Percentiles rank a stretch among this genome's conserved stretches.
Evolutionary conservation across 2,113 vertebrate genomes (phyloP).

Genomic region (Stictonetta naevosa): DNA sequence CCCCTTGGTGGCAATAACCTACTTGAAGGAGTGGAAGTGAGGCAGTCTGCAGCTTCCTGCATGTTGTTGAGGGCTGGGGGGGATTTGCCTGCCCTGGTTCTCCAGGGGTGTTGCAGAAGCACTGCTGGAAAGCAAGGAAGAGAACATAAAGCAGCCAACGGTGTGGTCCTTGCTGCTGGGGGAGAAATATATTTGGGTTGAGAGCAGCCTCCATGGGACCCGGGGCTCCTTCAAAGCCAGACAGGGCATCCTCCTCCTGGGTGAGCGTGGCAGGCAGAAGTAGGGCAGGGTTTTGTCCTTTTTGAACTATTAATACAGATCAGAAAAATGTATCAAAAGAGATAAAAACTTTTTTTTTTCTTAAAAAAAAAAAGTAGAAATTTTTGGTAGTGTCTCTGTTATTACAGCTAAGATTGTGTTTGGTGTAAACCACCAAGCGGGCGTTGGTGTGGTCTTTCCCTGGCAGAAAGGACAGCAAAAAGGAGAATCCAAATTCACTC

Average conservation of each 20-base stretch:
- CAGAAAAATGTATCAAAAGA: neutral
- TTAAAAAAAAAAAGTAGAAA: neutral
- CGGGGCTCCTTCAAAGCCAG: neutral
- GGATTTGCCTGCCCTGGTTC: neutral
- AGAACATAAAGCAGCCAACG: fast-evolving
- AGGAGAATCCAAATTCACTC: neutral
- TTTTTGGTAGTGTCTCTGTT: neutral
- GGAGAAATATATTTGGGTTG: neutral
- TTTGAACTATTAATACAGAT: slow-evolving; percentile 10
- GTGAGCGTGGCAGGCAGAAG: neutral
- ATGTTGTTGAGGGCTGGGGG: fast-evolving
- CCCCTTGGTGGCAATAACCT: neutral
- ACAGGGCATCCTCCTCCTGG: neutral
- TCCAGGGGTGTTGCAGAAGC: neutral
- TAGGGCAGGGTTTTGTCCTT: neutral
- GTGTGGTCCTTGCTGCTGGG: neutral
- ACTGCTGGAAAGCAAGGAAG: neutral
- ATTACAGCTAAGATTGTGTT: neutral
- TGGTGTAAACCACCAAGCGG: neutral
- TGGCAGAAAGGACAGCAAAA: neutral
- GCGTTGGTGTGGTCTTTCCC: neutral
- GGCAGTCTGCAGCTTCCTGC: neutral
- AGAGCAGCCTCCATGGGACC: neutral
- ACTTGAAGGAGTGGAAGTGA: neutral
- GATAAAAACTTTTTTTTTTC: neutral